Percentiles rank a stretch among this genome's conserved stretches.
Conservation (phyloP, 2,113 vertebrate species). For the Condylura cristata region DNA sequence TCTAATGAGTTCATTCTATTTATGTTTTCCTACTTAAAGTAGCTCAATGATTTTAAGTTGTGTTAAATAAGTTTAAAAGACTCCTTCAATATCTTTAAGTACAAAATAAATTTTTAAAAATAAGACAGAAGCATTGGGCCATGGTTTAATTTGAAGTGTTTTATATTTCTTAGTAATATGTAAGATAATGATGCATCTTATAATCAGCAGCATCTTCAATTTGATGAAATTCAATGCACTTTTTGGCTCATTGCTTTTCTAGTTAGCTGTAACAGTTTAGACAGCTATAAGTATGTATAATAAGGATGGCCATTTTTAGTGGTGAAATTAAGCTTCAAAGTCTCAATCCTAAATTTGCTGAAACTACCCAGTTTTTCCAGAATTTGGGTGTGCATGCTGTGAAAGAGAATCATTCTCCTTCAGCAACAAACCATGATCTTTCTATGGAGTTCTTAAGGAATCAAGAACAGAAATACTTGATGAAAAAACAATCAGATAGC, state of each 20-base stretch:
- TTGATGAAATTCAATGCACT: background rate
- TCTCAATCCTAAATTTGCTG: background rate
- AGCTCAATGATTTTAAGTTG: background rate
- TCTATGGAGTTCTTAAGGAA: background rate
- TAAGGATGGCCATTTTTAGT: background rate
- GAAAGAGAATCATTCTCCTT: background rate
- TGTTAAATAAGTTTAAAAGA: background rate
- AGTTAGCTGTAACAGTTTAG: background rate
- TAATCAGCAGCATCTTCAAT: background rate
- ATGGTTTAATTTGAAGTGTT: background rate
- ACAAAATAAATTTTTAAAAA: background rate
- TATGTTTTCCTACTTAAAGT: constrained; percentile 6
- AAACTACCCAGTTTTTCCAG: background rate
- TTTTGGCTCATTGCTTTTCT: constrained; percentile 14
- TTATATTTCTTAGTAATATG: background rate
- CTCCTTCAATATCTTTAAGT: background rate
- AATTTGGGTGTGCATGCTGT: background rate
- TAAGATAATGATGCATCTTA: background rate
- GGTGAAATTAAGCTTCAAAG: background rate
- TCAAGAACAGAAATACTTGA: background rate
- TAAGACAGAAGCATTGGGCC: background rate
- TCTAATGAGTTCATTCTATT: background rate
- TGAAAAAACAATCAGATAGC: background rate
- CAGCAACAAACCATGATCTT: background rate
- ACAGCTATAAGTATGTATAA: background rate